Conservation (phyloP, 2,113 vertebrate genomes). For the Anas platyrhynchos region DNA sequence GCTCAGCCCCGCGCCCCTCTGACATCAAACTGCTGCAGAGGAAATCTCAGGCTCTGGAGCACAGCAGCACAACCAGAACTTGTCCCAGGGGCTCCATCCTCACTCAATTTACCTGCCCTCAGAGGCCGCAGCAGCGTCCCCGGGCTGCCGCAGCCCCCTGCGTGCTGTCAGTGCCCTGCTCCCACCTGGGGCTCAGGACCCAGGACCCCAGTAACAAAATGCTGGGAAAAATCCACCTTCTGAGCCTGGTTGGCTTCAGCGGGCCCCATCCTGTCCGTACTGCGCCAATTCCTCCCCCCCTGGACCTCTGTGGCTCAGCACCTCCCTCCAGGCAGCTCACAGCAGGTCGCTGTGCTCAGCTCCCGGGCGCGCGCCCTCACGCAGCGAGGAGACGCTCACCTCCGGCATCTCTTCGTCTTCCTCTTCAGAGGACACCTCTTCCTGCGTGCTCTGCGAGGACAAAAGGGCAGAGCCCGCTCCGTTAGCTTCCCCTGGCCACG, state of each 20-base stretch:
- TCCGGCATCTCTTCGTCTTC: slow-evolving; percentile 85
- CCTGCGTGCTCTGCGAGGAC: slow-evolving; percentile 74
- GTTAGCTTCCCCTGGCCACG: slow-evolving; percentile 56
- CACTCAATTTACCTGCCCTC: rapidly evolving
- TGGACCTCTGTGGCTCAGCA: rapidly evolving
- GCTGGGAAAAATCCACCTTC: rapidly evolving
- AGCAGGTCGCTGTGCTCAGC: background rate
- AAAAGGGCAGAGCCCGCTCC: background rate
- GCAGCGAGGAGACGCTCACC: slow-evolving; percentile 18
- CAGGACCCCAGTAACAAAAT: background rate
- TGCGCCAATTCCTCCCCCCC: background rate
- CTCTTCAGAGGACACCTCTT: slow-evolving; percentile 82
- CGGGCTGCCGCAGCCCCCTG: background rate
- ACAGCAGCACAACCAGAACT: rapidly evolving
- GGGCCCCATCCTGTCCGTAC: background rate
- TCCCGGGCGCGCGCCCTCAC: background rate
- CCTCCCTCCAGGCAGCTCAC: background rate
- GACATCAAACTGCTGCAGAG: rapidly evolving
- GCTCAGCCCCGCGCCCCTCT: background rate
- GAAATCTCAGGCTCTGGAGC: background rate
- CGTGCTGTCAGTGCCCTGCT: rapidly evolving
- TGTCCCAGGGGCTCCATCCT: background rate
- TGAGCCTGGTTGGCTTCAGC: background rate
- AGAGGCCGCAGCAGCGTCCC: rapidly evolving
- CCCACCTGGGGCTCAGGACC: background rate